Evolutionary conservation across 1,140 invertebrate species (phyloP).

Genomic region (Hypothenemus hampei): DNA sequence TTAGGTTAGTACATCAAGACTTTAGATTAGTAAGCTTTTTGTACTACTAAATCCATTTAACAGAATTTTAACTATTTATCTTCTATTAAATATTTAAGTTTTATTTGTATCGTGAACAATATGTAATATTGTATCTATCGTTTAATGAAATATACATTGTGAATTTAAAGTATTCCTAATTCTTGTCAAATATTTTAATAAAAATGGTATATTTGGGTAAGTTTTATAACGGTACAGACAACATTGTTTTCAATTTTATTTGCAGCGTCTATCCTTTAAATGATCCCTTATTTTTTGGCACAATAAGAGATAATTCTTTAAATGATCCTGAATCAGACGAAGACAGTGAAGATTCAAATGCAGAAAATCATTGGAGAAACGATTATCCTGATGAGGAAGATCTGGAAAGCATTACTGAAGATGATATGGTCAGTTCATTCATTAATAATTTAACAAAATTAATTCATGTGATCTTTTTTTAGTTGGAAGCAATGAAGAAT

Average conservation of each 20-base stretch:
- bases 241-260: conserved; percentile 19
- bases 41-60: not conserved
- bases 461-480: not conserved
- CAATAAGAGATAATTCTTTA: conserved; percentile 45
- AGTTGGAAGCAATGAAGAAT: conserved; percentile 30
- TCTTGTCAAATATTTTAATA: no score
- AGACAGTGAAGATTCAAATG: conserved; percentile 53
- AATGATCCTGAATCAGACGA: conserved; percentile 39
- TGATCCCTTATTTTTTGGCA: conserved; percentile 49
- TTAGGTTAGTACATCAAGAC: conserved; percentile 42
- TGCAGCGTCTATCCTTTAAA: conserved; percentile 41
- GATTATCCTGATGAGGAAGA: conserved; percentile 56
- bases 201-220: no score
- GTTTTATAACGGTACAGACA: not conserved
- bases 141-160: no score
- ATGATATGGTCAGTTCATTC: conserved; percentile 46
- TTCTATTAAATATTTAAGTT: no score
- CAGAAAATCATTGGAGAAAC: conserved; percentile 55
- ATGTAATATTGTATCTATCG: no score
- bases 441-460: not conserved
- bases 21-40: conserved; percentile 5
- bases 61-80: no score
- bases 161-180: no score
- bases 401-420: conserved; percentile 50
- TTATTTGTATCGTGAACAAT: no score